Conservation (phyloP, 1,140 invertebrate species). For the Cherax quadricarinatus region DNA sequence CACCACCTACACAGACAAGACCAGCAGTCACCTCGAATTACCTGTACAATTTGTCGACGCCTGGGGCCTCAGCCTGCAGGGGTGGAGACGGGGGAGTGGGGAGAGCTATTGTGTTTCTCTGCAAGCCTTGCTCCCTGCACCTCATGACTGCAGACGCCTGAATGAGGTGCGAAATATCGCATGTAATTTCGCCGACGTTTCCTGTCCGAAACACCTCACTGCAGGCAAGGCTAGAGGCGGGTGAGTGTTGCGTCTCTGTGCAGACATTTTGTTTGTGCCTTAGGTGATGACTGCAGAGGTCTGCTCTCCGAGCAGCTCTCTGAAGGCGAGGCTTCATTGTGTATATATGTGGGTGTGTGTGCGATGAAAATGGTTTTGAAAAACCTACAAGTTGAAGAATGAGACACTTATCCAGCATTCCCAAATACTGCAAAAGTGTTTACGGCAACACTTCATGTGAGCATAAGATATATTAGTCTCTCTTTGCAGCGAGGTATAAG, state of each 20-base stretch:
- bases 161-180: not conserved
- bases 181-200: not conserved
- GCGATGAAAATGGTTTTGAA: no score
- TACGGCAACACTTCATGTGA: no score
- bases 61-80: no score
- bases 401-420: no score
- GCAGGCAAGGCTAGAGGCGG: not conserved
- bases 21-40: not conserved
- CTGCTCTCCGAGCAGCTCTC: no score
- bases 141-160: not conserved
- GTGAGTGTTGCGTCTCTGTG: not conserved
- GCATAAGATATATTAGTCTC: no score
- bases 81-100: not conserved
- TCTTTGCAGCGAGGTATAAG: no score
- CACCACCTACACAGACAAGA: not conserved
- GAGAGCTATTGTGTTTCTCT: not conserved
- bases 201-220: not conserved
- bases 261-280: not conserved
- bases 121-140: not conserved
- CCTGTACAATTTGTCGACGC: not conserved
- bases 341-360: no score
- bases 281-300: not conserved
- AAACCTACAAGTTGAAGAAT: no score
- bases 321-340: no score
- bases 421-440: no score